Evolutionary conservation across 2,797 vertebrate species (phyloP), one percentile per base, ranked within the genome.

Genomic region (Coluber constrictor): DNA sequence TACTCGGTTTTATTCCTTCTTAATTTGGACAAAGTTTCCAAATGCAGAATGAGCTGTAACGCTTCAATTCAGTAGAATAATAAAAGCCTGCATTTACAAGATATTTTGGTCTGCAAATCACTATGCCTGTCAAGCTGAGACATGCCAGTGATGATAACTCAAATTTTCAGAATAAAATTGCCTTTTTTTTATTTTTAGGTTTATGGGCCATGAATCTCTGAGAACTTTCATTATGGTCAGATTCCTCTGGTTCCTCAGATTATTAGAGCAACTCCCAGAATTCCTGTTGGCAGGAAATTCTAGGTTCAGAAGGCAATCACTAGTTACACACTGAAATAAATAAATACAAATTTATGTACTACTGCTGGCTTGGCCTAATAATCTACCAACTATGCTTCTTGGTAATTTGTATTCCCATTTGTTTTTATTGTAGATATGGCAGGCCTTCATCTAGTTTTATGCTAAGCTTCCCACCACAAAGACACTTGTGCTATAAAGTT

Each of bases 151-250:
- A 29, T 60, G 88, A 91, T 93, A 91, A 92, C 83, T 97, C 92
- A 94, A 90, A 92, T 95, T 96, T 95, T 96, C 94, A 63, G 43
- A 92, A 94, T 89, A 86, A 93, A 94, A 96, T 89, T 86, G 86
- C 89, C 94, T 94, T 92, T 56, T 94, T 93, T 93, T 94, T 89
- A 63, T 95, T 18, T 89, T 37, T 56, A 59, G n/a, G n/a, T 79
- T 91, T 94, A 95, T 91, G 93, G 5, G 16, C 89, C 0, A 0
- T 83, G 93, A 96, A 95, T 89, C 27, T 92, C 95, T 96, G 23
- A 16, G n/a, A 0, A 59, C 92, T 43, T 66, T 86, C 70, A 25
- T 89, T 74, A 47, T 47, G 23, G 43, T 83, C 43, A 83, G 43
- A 23, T 83, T 83, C 20, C 20, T 83, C 37, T 83, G 4, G 20